A percentile compares a stretch with the other conserved stretches of the same genome.
Conservation (phyloP, 2,113 vertebrate genomes). For the Mionectes macconnelli region DNA sequence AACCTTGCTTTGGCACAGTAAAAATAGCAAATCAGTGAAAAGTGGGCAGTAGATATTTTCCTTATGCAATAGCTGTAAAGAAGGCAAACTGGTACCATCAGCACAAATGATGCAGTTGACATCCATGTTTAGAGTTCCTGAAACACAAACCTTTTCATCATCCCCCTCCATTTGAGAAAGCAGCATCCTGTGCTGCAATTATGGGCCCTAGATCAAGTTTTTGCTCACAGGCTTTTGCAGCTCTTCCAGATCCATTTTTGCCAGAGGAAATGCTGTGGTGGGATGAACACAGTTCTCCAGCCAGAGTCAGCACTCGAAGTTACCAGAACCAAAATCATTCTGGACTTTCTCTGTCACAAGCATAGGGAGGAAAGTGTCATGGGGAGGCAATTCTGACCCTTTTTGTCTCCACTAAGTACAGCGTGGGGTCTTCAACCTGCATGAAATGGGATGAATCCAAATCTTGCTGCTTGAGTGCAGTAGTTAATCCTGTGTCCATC, state of each 20-base stretch:
- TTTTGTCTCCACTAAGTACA: neutral
- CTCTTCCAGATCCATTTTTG: neutral
- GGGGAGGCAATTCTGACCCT: neutral
- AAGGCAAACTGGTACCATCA: neutral
- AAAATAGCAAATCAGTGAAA: neutral
- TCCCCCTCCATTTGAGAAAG: neutral
- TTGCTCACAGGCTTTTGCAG: neutral
- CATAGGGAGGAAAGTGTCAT: neutral
- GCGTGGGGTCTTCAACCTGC: neutral
- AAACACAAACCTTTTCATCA: neutral
- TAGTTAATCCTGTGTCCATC: neutral
- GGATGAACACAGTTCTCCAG: neutral
- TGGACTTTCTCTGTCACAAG: neutral
- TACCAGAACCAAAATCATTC: neutral
- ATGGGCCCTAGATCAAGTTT: neutral
- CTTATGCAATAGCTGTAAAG: neutral
- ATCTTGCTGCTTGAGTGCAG: neutral
- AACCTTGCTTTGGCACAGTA: neutral
- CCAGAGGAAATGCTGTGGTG: neutral
- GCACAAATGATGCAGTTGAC: neutral
- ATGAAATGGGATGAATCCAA: neutral
- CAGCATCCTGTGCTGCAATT: neutral
- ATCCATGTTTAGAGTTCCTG: neutral
- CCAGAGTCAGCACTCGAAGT: neutral
- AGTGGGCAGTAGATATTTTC: neutral